Conservation (phyloP, 1,140 invertebrate species). For the Ips nitidus region DNA sequence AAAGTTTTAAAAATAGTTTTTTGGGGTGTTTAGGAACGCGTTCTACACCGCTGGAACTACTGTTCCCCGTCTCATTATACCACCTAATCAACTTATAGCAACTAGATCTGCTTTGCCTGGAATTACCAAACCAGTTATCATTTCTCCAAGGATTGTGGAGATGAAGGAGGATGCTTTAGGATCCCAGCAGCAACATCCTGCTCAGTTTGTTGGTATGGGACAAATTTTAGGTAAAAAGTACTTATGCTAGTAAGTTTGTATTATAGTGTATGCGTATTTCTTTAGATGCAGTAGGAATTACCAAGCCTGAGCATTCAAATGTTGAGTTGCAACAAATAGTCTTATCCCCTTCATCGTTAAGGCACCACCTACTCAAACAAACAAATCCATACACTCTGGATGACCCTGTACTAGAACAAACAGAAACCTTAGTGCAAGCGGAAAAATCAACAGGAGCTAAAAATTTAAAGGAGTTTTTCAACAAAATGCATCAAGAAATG, state of each 20-base stretch:
- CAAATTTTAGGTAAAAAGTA: constrained; percentile 23
- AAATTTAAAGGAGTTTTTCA: constrained; percentile 31
- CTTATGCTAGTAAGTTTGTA: too few species aligned
- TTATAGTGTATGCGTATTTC: neutral
- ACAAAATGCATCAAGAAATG: constrained; percentile 29
- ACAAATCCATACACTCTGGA: neutral
- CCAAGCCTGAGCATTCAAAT: constrained; percentile 21
- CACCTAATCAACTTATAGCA: constrained; percentile 6
- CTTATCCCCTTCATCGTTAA: constrained; percentile 7
- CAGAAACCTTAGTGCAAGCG: constrained; percentile 9
- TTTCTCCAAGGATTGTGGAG: constrained; percentile 44
- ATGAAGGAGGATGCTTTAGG: constrained; percentile 28
- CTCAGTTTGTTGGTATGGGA: constrained; percentile 31
- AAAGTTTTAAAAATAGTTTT: neutral
- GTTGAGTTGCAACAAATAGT: constrained; percentile 27
- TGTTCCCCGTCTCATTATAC: constrained; percentile 13
- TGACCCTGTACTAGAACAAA: neutral
- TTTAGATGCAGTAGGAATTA: constrained; percentile 34
- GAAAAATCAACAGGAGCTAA: constrained; percentile 24
- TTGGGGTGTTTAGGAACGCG: constrained; percentile 14
- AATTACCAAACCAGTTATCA: constrained; percentile 39
- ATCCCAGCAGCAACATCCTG: neutral
- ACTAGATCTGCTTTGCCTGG: neutral
- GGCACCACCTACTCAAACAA: neutral
- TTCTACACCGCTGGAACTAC: constrained; percentile 9